Base-by-base conservation (phyloP, 2,797 vertebrate species). In the Geotrypetes seraphini region DNA sequence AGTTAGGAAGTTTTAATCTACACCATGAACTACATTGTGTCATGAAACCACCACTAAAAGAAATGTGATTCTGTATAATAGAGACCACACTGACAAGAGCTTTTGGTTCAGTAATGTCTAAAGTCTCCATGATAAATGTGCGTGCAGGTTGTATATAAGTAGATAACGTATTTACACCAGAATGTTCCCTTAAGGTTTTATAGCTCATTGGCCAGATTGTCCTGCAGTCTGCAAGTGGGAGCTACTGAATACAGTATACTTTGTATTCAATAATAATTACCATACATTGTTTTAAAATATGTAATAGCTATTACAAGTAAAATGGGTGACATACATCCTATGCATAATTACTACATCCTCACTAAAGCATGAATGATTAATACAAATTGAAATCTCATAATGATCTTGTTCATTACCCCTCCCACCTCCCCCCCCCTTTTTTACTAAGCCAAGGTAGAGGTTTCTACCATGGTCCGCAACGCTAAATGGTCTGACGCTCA, bases 181-280 rank as follows among this genome's bases (percentile, higher is more conserved):
- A 43, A 8, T 53, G 25, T 55, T 49, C 62, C 54, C 61, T 16
- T 47, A 31, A 35, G 58, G 39, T 55, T 49, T 50, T 26, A 56
- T 40, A 42, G 40, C 39, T 58, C 56, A 43, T 70, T 50, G 60
- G 40, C 47, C 52, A 22, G 47, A 37, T 41, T 50, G 39, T 39
- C 47, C 31, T 49, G 53, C 38, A 57, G 56, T 48, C 61, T 57
- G 57, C 56, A 59, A 65, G 42, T 37, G 48, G 39, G 30, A 28
- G n/a, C n/a, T n/a, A n/a, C n/a, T n/a, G n/a, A n/a, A n/a, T n/a
- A n/a, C n/a, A n/a, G n/a, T n/a, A n/a, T n/a, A n/a, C n/a, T n/a
- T n/a, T n/a, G n/a, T n/a, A n/a, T n/a, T 41, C 63, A 53, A 45
- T 54, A 31, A 49, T 50, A 31, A 52, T 63, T 61, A 57, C 43